Evolutionary conservation across 1,140 invertebrate genomes (phyloP), one percentile per base, ranked within the genome.

Genomic region (Dufourea novaeangliae): DNA sequence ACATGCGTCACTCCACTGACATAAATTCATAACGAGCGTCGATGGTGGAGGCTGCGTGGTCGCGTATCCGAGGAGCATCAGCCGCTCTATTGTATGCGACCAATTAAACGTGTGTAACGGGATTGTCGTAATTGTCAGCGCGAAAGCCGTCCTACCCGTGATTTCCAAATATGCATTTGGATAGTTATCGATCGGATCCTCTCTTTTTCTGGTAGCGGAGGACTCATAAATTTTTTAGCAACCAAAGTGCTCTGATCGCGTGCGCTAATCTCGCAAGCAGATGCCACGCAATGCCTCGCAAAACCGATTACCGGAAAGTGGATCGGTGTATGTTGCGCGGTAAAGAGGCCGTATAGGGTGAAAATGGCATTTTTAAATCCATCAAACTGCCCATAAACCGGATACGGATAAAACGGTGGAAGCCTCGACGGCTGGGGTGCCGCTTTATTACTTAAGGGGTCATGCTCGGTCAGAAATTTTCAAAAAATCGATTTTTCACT

Each of bases 191-290:
- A 73, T 78, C 79, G 46, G 20, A 27, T 20, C 68, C 46, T 56
- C 52, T 57, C 29, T 68, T 66, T 82, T 71, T 39, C 54, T 59
- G 61, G 37, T 25, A 27, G 22, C 32, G 41, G n/a, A 5, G 37
- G n/a, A 41, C 72, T 80, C 72, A 83, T 84, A 84, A 84, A 84
- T 84, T 84, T 84, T 84, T 84, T 82, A 84, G 32, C 46, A 73
- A 73, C n/a, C 72, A 29, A 62, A 84, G 83, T 70, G 67, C 77
- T 77, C 79, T 72, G 82, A 84, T 80, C 82, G 81, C 81, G 81
- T 57, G 72, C 80, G 79, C 84, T 89, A 88, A 88, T 89, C 88
- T 89, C 78, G 81, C 86, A 80, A 84, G 85, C 87, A 88, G 87
- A 89, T 86, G 86, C 88, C 87, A 78, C 83, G 86, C 84, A 80